These are phyloP conservation scores for Malurus splendens DNA, from an alignment of 2,797 vertebrate genomes.

Conservation along the genomic window DNA sequence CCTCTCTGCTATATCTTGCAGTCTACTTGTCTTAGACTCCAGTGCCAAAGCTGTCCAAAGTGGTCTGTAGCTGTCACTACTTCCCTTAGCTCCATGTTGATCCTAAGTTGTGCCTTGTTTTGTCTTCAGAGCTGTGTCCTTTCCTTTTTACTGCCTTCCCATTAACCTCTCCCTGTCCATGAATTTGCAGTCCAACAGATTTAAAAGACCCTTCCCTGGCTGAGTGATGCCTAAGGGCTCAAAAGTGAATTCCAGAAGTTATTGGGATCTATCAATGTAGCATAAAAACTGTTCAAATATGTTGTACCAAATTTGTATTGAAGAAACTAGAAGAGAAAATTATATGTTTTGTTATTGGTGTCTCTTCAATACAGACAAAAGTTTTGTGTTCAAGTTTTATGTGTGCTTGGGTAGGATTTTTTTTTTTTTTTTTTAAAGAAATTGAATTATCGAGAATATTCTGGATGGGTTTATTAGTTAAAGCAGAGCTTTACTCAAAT, in stretches of 20 bases:
- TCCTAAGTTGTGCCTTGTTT: neutral
- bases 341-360: fast-evolving
- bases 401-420: neutral
- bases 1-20: neutral
- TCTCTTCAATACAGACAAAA: neutral
- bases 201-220: neutral
- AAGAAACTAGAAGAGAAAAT: neutral
- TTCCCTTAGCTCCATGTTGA: neutral
- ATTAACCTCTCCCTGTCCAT: neutral
- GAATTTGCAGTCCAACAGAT: neutral
- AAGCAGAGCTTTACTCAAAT: neutral
- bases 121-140: neutral
- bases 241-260: neutral
- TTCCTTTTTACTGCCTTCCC: neutral
- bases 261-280: neutral
- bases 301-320: neutral
- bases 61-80: neutral
- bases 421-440: neutral
- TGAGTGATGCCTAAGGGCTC: neutral
- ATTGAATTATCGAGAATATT: neutral
- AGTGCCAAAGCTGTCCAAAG: neutral
- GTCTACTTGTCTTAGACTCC: neutral
- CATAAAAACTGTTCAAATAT: neutral
- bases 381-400: neutral
- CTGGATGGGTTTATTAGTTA: neutral